Base-by-base conservation (phyloP, 2,888 invertebrate genomes). In the Drosophila atripex region DNA sequence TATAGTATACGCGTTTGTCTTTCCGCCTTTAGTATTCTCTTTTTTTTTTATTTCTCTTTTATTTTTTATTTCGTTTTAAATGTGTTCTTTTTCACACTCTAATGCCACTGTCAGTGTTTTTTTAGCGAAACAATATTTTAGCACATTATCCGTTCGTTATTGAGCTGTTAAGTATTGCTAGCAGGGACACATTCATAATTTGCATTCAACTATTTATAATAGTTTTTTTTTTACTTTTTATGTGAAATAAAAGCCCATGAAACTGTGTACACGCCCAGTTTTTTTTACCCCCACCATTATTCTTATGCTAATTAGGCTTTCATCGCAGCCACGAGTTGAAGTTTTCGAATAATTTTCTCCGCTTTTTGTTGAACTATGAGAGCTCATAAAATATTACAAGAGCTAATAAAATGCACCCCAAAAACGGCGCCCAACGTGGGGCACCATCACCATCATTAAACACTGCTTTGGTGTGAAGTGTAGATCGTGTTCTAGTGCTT, bases 321-420 rank as follows among this genome's bases (percentile, higher is more conserved):
- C n/a, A 11, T 4, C 35, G 43, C 43, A 43, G 25, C 25, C 14
- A 43, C n/a, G 16, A 16, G 32, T 16, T 21, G 11, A 21, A 41
- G 39, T 11, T 52, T 35, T 52, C 52, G 65, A 45, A 52, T 28
- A 16, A 23, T 5, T 23, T 23, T 23, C 21, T 23, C 4, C 16
- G 8, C 66, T 8, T 35, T 21, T 32, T 18, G 18, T 28, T 28
- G 28, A 28, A 28, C 54, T 23, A 58, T 45, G 45, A 45, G 64
- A 30, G 66, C 43, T 16, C 53, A 45, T 45, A 64, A 66, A 63
- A 52, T 64, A 35, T n/a, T n/a, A 35, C 2, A n/a, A 35, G 35
- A 46, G 66, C 52, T 45, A 65, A 66, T 64, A 64, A 64, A 64
- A 65, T 45, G 66, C 45, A 21, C 45, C 64, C 49, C 51, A 41